phyloP scores from a whole-genome alignment of 2,797 vertebrate genomes.

The Esox masquinongy region DNA sequence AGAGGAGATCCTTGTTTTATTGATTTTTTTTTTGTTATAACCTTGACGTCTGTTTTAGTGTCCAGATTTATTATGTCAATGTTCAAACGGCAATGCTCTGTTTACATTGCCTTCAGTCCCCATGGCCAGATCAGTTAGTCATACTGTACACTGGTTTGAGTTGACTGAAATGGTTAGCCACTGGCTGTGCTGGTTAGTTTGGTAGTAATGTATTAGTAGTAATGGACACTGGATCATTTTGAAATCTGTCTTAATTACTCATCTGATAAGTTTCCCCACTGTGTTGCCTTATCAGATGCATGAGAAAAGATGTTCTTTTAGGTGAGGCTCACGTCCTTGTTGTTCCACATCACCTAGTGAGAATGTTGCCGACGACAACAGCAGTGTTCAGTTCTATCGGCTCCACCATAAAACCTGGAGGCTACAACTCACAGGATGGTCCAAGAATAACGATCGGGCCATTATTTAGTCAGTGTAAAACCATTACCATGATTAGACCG shows the following conservation, averaged over 20 bases:
- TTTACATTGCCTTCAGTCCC: not conserved
- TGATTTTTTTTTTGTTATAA: not conserved
- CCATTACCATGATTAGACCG: not conserved
- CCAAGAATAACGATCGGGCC: not conserved
- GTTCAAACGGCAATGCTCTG: not conserved
- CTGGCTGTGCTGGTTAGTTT: not conserved
- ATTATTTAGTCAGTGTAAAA: not conserved
- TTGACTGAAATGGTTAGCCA: not conserved
- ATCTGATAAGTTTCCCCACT: not conserved
- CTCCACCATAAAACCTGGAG: conserved; percentile 16
- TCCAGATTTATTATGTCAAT: not conserved
- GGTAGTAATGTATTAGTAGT: not conserved
- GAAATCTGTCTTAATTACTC: not conserved
- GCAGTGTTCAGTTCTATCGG: conserved; percentile 16
- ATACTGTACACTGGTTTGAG: not conserved
- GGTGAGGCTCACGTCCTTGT: conserved; percentile 20
- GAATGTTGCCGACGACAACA: conserved; percentile 33
- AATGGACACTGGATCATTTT: not conserved
- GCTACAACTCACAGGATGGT: not conserved
- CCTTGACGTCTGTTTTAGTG: not conserved
- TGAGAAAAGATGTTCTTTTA: conserved; percentile 11
- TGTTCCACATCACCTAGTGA: conserved; percentile 39
- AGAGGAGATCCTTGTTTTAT: not conserved
- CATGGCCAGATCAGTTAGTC: not conserved
- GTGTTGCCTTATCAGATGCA: conserved; percentile 22